Conservation (phyloP, 2,113 vertebrate species). For the Scomber colias region DNA sequence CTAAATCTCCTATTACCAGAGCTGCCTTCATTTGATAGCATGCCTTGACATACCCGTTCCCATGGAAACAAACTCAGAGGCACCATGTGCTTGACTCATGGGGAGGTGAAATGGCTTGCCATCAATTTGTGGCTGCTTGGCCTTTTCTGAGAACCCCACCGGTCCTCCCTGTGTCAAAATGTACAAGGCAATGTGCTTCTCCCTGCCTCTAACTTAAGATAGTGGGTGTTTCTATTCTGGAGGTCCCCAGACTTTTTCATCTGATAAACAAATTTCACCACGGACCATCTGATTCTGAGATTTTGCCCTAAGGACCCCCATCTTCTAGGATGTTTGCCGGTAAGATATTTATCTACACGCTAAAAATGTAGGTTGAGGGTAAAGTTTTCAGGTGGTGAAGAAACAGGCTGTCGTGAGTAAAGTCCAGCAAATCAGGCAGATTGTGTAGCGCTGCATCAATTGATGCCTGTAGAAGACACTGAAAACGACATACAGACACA, state of each 20-base stretch:
- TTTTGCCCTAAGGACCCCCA: neutral
- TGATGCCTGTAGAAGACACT: too few species aligned
- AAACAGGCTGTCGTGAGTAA: too few species aligned
- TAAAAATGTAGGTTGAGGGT: too few species aligned
- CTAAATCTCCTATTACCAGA: conserved; percentile 11
- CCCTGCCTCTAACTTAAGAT: neutral
- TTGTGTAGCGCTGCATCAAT: too few species aligned
- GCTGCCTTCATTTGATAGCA: conserved; percentile 12
- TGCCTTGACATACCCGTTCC: conserved; percentile 41
- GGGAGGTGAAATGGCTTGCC: conserved; percentile 53
- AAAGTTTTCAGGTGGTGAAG: too few species aligned
- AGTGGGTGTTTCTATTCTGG: neutral
- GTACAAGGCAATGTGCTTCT: neutral
- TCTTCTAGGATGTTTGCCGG: neutral
- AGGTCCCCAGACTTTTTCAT: neutral
- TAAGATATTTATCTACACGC: neutral
- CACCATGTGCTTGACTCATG: conserved; percentile 35
- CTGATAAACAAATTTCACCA: neutral
- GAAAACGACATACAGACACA: too few species aligned
- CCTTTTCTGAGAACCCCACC: conserved; percentile 39
- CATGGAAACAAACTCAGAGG: conserved; percentile 58
- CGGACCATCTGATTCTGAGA: neutral
- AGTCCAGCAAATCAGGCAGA: too few species aligned
- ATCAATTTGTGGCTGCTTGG: conserved; percentile 58
- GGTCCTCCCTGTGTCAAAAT: conserved; percentile 10